phyloP scores from a whole-genome alignment of 2,797 vertebrate species.

The Crenichthys baileyi region DNA sequence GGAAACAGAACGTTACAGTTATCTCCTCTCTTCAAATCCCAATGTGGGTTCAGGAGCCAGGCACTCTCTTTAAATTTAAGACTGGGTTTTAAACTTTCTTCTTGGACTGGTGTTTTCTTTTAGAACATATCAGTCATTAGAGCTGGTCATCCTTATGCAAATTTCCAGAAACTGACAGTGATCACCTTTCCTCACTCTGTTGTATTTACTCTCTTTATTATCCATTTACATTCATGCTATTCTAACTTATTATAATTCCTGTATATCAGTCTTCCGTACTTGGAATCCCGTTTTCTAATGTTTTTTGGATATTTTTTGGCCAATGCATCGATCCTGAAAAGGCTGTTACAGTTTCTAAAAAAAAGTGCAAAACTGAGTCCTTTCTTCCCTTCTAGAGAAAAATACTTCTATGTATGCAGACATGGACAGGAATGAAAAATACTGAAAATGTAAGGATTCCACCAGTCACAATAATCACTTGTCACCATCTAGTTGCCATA shows the following conservation, averaged over 20 bases:
- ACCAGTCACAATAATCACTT: not conserved
- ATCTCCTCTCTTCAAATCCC: not conserved
- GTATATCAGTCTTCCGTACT: no score
- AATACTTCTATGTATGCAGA: not conserved
- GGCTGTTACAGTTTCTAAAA: not conserved
- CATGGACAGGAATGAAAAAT: not conserved
- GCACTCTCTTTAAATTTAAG: not conserved
- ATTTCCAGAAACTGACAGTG: not conserved
- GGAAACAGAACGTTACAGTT: not conserved
- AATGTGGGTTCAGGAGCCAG: not conserved
- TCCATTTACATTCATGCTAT: not conserved
- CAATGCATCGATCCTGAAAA: not conserved
- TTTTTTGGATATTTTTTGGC: not conserved
- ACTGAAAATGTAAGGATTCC: not conserved
- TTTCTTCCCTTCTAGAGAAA: not conserved
- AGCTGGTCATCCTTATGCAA: not conserved
- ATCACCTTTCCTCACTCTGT: not conserved
- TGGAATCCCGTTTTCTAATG: not conserved
- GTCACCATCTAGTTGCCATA: not conserved
- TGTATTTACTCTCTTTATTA: not conserved
- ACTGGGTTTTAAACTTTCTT: not conserved
- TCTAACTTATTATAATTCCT: not conserved
- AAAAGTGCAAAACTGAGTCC: not conserved
- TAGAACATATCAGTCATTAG: not conserved
- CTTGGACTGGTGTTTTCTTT: not conserved